These are phyloP conservation scores for Vulpes ferrilata DNA, from an alignment of 2,113 vertebrate species.

Conservation along the genomic window DNA sequence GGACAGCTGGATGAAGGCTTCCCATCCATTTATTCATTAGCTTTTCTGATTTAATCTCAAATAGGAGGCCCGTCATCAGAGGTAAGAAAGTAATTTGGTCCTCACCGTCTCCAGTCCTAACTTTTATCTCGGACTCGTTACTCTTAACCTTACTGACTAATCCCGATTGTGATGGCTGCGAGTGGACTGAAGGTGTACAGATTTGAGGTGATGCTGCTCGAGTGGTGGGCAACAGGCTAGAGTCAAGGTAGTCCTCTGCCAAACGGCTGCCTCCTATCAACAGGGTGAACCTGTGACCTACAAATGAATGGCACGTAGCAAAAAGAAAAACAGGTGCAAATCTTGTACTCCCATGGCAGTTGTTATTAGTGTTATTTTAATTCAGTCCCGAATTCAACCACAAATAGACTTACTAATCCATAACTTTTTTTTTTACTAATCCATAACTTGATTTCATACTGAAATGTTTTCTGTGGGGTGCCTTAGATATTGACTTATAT, in stretches of 20 bases:
- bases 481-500: not conserved
- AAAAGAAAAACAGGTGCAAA: not conserved
- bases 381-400: not conserved
- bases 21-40: not conserved
- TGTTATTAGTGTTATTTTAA: not conserved
- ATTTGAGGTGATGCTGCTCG: not conserved
- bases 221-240: not conserved
- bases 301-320: not conserved
- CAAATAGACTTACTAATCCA: not conserved
- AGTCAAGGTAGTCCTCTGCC: not conserved
- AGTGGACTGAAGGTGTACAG: not conserved
- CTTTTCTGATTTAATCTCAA: not conserved
- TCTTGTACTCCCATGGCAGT: not conserved
- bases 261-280: fast-evolving
- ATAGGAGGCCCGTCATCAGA: fast-evolving
- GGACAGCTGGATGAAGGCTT: not conserved
- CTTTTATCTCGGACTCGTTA: not conserved
- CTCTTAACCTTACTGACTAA: not conserved
- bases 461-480: not conserved
- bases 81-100: not conserved
- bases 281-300: not conserved
- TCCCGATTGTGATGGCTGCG: not conserved
- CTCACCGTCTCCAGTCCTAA: not conserved
- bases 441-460: not conserved
- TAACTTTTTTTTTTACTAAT: not conserved